These are phyloP conservation scores for Steinernema hermaphroditum DNA, from an alignment of 2,888 invertebrate genomes.

Conservation along the genomic window DNA sequence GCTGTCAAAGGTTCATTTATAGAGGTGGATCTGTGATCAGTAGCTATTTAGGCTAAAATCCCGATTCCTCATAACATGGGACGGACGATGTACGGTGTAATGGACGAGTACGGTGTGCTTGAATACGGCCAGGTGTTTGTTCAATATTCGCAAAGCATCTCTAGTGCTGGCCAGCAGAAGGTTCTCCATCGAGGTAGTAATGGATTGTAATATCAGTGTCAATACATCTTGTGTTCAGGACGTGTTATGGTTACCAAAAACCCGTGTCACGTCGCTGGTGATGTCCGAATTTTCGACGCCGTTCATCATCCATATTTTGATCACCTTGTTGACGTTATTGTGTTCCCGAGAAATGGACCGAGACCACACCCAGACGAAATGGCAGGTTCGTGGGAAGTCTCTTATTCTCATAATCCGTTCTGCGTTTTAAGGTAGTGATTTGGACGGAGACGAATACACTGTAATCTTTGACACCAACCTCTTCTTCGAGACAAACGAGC, in stretches of 20 bases:
- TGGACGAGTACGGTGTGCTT: slow-evolving; percentile 65
- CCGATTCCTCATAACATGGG: slow-evolving; percentile 57
- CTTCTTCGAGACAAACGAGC: slow-evolving; percentile 58
- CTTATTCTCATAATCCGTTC: neutral
- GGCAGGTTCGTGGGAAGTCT: slow-evolving; percentile 55
- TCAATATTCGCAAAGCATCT: slow-evolving; percentile 49
- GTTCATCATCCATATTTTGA: slow-evolving; percentile 54
- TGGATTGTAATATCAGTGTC: neutral
- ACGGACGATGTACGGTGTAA: slow-evolving; percentile 66
- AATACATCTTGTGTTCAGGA: slow-evolving; percentile 36
- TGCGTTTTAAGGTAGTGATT: slow-evolving; percentile 63
- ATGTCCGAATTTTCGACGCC: slow-evolving; percentile 65
- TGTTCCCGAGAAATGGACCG: slow-evolving; percentile 67
- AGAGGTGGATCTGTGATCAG: neutral
- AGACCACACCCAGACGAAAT: slow-evolving; percentile 68
- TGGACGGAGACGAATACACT: slow-evolving; percentile 68
- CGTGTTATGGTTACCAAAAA: slow-evolving; percentile 67
- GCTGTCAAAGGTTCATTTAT: slow-evolving; percentile 43
- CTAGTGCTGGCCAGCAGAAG: neutral
- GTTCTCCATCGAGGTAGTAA: slow-evolving; percentile 14
- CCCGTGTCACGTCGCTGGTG: slow-evolving; percentile 68
- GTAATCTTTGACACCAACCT: slow-evolving; percentile 66
- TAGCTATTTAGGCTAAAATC: slow-evolving; percentile 40
- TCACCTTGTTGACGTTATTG: slow-evolving; percentile 67
- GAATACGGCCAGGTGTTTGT: slow-evolving; percentile 65